These are phyloP conservation scores for Monodelphis domestica DNA, from an alignment of 2,797 vertebrate species.

Conservation along the genomic window DNA sequence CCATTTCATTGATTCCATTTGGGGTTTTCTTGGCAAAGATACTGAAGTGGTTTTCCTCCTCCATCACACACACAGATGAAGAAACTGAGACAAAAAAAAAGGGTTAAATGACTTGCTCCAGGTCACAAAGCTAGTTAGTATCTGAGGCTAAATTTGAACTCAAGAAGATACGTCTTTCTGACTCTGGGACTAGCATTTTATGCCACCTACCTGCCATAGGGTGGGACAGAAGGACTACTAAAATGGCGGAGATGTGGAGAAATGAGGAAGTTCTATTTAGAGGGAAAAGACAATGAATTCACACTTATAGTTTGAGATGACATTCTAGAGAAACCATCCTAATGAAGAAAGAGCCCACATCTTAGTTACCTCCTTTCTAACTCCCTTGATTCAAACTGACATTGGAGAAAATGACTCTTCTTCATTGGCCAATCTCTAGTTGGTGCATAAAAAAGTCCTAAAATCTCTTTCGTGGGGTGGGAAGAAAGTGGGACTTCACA, in stretches of 20 bases:
- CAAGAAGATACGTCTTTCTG: too few relatives aligned
- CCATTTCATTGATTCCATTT: too few relatives aligned
- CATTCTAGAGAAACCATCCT: neutral
- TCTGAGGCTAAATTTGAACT: too few relatives aligned
- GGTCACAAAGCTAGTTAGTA: too few relatives aligned
- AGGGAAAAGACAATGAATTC: neutral
- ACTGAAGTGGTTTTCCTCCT: too few relatives aligned
- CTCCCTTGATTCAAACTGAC: neutral
- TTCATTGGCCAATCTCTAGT: neutral
- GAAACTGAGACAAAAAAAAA: too few relatives aligned
- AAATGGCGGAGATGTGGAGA: neutral
- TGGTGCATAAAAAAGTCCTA: neutral
- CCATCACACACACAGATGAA: too few relatives aligned
- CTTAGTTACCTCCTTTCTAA: neutral
- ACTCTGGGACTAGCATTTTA: too few relatives aligned
- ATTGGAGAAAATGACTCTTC: neutral
- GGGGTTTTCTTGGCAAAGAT: too few relatives aligned
- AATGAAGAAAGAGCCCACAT: neutral
- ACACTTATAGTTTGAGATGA: neutral
- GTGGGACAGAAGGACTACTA: neutral
- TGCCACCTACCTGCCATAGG: too few relatives aligned
- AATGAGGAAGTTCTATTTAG: neutral
- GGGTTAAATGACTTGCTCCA: too few relatives aligned
- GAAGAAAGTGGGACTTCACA: neutral
- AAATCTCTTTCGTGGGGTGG: neutral